Conservation (phyloP, 2,888 invertebrate species). For the Oscheius sp. region DNA sequence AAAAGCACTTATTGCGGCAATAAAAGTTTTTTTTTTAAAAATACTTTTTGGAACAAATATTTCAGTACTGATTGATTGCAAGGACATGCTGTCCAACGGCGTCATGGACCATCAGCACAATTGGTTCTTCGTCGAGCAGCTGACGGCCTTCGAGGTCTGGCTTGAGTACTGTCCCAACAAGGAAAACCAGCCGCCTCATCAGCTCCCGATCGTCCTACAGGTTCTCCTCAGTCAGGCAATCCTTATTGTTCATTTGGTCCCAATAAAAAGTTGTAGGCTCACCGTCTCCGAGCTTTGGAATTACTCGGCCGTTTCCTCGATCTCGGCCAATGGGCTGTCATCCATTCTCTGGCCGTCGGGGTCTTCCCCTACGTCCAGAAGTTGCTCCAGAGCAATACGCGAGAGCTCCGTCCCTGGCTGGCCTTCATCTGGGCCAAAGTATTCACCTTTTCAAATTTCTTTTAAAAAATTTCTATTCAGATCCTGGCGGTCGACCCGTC, state of each 20-base stretch:
- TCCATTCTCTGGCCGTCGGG: conserved; percentile 87
- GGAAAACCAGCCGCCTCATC: conserved; percentile 86
- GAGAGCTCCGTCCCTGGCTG: conserved; percentile 89
- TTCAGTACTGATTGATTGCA: conserved; percentile 8
- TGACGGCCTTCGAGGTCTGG: conserved; percentile 94
- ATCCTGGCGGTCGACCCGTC: conserved; percentile 92
- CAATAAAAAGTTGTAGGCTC: conserved; percentile 78
- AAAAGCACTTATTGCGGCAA: conserved; percentile 12
- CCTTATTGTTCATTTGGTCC: background rate
- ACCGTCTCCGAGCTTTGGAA: conserved; percentile 92
- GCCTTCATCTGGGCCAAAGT: conserved; percentile 97
- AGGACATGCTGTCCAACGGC: conserved; percentile 10
- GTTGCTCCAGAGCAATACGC: conserved; percentile 83
- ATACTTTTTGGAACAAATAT: background rate
- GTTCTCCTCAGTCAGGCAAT: conserved; percentile 75
- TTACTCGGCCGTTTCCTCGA: conserved; percentile 91
- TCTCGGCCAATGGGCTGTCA: conserved; percentile 92
- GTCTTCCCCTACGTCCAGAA: conserved; percentile 97
- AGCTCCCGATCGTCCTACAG: conserved; percentile 95
- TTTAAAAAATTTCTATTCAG: conserved; percentile 3
- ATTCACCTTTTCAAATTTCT: too few species aligned
- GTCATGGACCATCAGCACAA: conserved; percentile 74
- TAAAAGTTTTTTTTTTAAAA: conserved; percentile 1
- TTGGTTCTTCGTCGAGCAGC: conserved; percentile 95
- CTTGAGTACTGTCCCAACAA: conserved; percentile 83